Evolutionary conservation across 2,888 invertebrate species (phyloP), one percentile per base, ranked within the genome.

Genomic region (Sturmia bella): DNA sequence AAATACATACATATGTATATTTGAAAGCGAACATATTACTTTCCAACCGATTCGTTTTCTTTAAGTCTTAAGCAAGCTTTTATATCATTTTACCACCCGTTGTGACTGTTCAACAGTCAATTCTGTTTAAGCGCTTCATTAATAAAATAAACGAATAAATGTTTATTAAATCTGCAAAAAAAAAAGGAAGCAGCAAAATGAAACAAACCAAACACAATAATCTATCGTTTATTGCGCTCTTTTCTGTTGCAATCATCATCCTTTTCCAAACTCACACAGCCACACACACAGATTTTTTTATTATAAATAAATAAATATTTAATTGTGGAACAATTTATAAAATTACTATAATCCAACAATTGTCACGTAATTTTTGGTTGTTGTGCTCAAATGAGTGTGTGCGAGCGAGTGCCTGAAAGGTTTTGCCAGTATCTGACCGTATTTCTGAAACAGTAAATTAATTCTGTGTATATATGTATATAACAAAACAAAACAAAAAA

Each of bases 361-460:
- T 82, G 82, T 78, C 78, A 82, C 82, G 78, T 82, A 82, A 82
- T 82, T 79, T 75, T 74, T 66, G 78, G 74, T 82, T 45, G 74
- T 82, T 45, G 21, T 50, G 5, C 7, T 41, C 17, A 32, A 61
- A 59, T 39, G 45, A 27, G n/a, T 24, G n/a, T 64, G 9, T 32
- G 17, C 32, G 21, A n/a, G 9, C 27, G 43, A 24, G 12, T 32
- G 27, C 19, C 21, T 56, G 11, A 12, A 5, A 17, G 11, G 1
- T 17, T n/a, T 11, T 50, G 43, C 37, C 15, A 7, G 27, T 39
- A 24, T 32, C 37, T 48, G 32, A 19, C 27, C 43, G 17, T 21
- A 54, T n/a, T 43, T 64, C 43, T 75, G 57, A 70, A 45, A 48
- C 24, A 21, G 41, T 21, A 27, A 70, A 43, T 68, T 76, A 72